Base-by-base conservation (phyloP, 2,797 vertebrate genomes). In the Neosilurus mollespiculum region DNA sequence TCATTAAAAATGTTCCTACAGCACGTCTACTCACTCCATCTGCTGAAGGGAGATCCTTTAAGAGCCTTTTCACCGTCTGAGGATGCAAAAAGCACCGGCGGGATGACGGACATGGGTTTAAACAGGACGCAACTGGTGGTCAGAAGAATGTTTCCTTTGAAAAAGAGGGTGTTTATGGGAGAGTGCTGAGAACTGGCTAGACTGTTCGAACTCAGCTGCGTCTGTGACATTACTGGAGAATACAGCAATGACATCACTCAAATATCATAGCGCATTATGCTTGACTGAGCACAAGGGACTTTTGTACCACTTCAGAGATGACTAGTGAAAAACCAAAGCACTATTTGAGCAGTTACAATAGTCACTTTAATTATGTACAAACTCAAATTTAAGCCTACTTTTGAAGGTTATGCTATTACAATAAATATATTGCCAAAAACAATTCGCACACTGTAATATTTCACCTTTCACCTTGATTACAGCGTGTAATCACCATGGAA, bases 1-100 rank as follows among this genome's bases (percentile, higher is more conserved):
- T 83, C 71, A 64, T 80, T 86, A n/a, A 86, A 81, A 62, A 86
- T 7, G 30, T 72, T 66, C 37, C 80, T 79, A 71, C n/a, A 65
- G 22, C 76, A n/a, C 49, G 22, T 76, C 53, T 10, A 77, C 59
- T 73, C 66, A 69, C 61, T 81, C 15, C 8, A 54, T 66, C 12
- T 62, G 76, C 70, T 53, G 34, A 78, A 67, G 59, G 51, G 79
- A 84, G 37, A 34, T 26, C 15, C 14, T 78, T 70, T 37, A 43
- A 56, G 43, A 66, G 72, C 66, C 15, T 37, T 85, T 72, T 76
- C 22, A 81, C 66, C 65, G 61, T 67, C 82, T 62, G 66, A 78
- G 26, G 4, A 65, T 20, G 81, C 69, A 49, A 49, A 81, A 82
- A 77, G 77, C 20, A 81, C 43, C 75, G 75, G 61, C 9, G 15